Evolutionary conservation across 1,140 invertebrate genomes (phyloP).

Genomic region (Antheraea mylitta): DNA sequence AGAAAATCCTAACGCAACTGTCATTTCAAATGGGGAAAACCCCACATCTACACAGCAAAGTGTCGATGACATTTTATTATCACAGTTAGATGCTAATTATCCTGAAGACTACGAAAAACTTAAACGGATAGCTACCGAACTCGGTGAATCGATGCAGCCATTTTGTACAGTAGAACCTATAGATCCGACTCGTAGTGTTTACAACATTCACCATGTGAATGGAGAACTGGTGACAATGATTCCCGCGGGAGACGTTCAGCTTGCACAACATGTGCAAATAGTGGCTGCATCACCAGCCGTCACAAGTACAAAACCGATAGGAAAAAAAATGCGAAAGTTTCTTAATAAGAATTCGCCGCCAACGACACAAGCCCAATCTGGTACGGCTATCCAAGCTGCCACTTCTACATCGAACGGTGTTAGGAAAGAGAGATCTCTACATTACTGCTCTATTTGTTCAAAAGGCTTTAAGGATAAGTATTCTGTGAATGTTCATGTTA

Average conservation of each 20-base stretch:
- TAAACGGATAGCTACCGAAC: conserved; percentile 86
- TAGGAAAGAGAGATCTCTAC: conserved; percentile 90
- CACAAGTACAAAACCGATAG: conserved; percentile 75
- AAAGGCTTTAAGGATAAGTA: conserved; percentile 97
- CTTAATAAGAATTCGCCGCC: conserved; percentile 65
- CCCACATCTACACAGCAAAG: conserved; percentile 82
- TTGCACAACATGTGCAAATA: conserved; percentile 74
- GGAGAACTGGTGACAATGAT: conserved; percentile 75
- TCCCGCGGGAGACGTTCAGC: conserved; percentile 68
- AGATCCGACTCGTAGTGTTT: conserved; percentile 74
- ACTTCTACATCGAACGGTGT: conserved; percentile 80
- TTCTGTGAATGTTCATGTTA: conserved; percentile 94
- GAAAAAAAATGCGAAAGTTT: conserved; percentile 78
- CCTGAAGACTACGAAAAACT: conserved; percentile 87
- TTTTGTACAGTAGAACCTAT: conserved; percentile 83
- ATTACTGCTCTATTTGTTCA: conserved; percentile 94
- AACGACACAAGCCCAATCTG: conserved; percentile 52
- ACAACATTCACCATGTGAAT: conserved; percentile 75
- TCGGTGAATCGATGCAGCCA: conserved; percentile 84
- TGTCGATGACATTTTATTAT: conserved; percentile 86
- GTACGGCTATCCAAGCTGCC: conserved; percentile 65
- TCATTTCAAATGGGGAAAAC: conserved; percentile 75
- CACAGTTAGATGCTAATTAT: conserved; percentile 83
- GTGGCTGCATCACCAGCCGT: conserved; percentile 74
- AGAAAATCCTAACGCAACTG: conserved; percentile 62